A percentile compares a stretch with the other conserved stretches of the same genome.
Evolutionary conservation across 2,888 invertebrate genomes (phyloP).

Genomic region (Parochlus steinenii): DNA sequence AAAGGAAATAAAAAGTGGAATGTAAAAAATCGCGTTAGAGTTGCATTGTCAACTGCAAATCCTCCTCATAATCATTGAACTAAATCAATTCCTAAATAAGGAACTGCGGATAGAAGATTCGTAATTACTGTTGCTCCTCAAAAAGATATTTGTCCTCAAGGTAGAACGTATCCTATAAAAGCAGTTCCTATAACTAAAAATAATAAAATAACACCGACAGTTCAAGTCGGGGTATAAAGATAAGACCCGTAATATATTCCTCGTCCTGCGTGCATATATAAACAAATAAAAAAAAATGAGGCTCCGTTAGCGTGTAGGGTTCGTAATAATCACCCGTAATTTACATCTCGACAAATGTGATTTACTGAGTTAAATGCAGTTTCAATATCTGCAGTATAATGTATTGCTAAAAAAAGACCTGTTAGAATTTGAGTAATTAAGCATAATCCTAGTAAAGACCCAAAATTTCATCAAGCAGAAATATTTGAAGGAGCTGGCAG

Average conservation of each 20-base stretch:
- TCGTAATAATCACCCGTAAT: conserved; percentile 49
- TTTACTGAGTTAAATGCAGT: conserved; percentile 47
- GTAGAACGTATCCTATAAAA: conserved; percentile 61
- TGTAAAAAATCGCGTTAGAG: conserved; percentile 58
- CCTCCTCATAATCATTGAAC: conserved; percentile 62
- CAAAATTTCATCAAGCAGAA: conserved; percentile 50
- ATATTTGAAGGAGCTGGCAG: conserved; percentile 44
- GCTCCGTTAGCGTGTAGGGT: conserved; percentile 53
- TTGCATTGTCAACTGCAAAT: conserved; percentile 55
- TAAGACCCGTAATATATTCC: conserved; percentile 36
- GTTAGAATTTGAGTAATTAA: conserved; percentile 48
- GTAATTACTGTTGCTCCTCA: conserved; percentile 70
- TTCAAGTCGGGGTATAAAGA: conserved; percentile 41
- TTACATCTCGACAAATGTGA: conserved; percentile 54
- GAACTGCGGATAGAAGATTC: conserved; percentile 53
- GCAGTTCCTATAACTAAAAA: conserved; percentile 52
- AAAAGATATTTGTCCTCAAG: conserved; percentile 68
- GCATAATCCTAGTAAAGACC: conserved; percentile 44
- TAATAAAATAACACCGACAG: conserved; percentile 45
- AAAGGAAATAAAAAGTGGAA: conserved; percentile 59
- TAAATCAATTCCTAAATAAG: conserved; percentile 43
- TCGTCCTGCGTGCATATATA: conserved; percentile 51
- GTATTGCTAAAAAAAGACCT: conserved; percentile 52
- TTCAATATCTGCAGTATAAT: conserved; percentile 44
- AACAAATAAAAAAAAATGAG: conserved; percentile 52